phyloP scores from a whole-genome alignment of 2,888 invertebrate genomes.

The Biston stratarius region DNA sequence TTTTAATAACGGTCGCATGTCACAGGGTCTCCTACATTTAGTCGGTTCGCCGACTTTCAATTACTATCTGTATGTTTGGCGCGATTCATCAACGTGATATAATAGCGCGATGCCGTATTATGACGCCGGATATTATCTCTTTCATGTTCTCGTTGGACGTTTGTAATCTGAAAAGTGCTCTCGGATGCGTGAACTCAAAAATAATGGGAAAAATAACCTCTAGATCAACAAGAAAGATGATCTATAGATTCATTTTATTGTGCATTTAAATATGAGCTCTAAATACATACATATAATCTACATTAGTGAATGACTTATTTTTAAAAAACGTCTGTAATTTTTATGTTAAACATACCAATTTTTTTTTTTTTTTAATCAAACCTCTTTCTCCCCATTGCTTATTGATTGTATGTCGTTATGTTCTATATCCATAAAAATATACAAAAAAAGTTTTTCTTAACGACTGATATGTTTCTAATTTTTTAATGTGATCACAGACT shows the following conservation, averaged over 20 bases:
- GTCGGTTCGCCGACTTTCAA: constrained; percentile 44
- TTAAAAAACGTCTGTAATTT: not conserved
- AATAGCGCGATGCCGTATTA: constrained; percentile 30
- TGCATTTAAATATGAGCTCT: not conserved
- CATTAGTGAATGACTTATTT: no score
- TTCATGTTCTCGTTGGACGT: constrained; percentile 27
- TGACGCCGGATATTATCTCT: constrained; percentile 36
- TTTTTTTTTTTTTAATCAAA: no score
- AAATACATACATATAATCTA: no score
- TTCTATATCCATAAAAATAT: no score
- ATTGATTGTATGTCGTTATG: no score
- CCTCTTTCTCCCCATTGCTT: no score
- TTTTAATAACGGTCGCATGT: constrained; percentile 1
- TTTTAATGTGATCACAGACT: no score
- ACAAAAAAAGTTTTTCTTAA: no score
- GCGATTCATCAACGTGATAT: constrained; percentile 36
- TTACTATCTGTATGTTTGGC: constrained; percentile 28
- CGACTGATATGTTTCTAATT: no score
- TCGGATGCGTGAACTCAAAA: constrained; percentile 12
- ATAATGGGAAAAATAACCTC: constrained; percentile 6
- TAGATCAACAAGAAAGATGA: constrained; percentile 11
- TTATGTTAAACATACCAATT: not conserved
- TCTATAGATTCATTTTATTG: constrained; percentile 7
- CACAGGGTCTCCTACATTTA: constrained; percentile 27
- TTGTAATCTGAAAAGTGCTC: constrained; percentile 14